Evolutionary conservation across 2,888 invertebrate species (phyloP), one percentile per base, ranked within the genome.

Genomic region (Watsonalla cultraria): DNA sequence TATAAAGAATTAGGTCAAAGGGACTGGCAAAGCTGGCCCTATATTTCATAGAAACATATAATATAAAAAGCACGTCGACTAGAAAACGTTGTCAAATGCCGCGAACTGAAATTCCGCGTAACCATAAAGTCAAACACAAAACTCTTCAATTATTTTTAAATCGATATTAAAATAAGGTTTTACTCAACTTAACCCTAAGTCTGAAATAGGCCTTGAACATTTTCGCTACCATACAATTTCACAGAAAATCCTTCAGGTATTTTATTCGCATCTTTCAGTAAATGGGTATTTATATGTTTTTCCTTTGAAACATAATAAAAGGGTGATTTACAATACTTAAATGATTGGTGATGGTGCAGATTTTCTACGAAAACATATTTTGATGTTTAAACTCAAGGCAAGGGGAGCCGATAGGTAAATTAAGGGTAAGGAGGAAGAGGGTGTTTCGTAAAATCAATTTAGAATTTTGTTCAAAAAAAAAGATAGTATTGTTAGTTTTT

Each of bases 321-420:
- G 42, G 42, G 11, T 37, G 11, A 42, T 37, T 49, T 49, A 37
- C 37, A 49, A 49, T 49, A 47, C 34, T 53, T 47, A 47, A 69
- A 64, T 65, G 68, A 47, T 42, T 46, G 54, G 59, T 80, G 80
- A 80, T 72, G 60, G 0, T 13, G 71, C 70, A 46, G 5, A 56
- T 70, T 62, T 65, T 51, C 0, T 35, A 52, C 51, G 58, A 71
- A 77, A 81, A 80, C 77, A 80, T 79, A 78, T 80, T 80, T 81
- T 80, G 65, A 66, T 62, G 53, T 57, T 59, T 54, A 54, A 42
- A 54, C 60, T 60, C 56, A 55, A 11, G 42, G 5, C 8, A 11
- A 11, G 42, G 9, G 42, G 11, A 11, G 42, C 5, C 42, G 37
- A 9, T 51, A 45, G 46, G 37, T 39, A 24, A 13, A 46, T 9